Evolutionary conservation across 2,888 invertebrate species (phyloP).

Genomic region (Drosophila acutilabella): DNA sequence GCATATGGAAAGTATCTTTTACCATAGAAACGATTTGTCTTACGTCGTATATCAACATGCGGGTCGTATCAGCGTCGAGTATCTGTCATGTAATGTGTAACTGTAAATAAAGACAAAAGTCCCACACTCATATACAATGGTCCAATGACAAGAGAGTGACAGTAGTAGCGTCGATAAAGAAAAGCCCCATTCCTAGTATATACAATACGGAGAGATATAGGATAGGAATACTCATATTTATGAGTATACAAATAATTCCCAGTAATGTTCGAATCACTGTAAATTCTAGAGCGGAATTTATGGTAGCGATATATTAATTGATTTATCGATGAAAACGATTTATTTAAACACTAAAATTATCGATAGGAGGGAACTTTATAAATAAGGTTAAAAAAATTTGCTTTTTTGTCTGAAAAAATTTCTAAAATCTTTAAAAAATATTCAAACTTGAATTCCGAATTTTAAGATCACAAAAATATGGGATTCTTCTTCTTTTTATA

Average conservation of each 20-base stretch:
- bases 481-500: too few relatives aligned
- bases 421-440: too few relatives aligned
- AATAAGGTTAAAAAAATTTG: too few relatives aligned
- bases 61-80: slow-evolving; percentile 46
- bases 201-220: slow-evolving; percentile 10
- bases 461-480: too few relatives aligned
- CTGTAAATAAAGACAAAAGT: slow-evolving; percentile 33
- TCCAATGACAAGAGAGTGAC: slow-evolving; percentile 70
- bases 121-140: slow-evolving; percentile 66
- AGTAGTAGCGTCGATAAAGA: slow-evolving; percentile 59
- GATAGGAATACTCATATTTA: slow-evolving; percentile 8
- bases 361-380: too few relatives aligned
- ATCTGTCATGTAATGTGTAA: slow-evolving; percentile 43
- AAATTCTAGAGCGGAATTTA: slow-evolving; percentile 5
- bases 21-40: slow-evolving; percentile 9
- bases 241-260: slow-evolving; percentile 27
- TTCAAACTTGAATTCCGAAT: too few relatives aligned
- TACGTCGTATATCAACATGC: slow-evolving; percentile 38
- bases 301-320: too few relatives aligned
- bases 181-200: slow-evolving; percentile 48
- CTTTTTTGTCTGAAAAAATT: too few relatives aligned
- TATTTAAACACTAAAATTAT: too few relatives aligned
- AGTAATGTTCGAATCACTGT: slow-evolving; percentile 54
- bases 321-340: too few relatives aligned
- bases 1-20: background rate